These are phyloP conservation scores for Anolis apletophallus DNA, from an alignment of 2,797 vertebrate genomes.

Conservation along the genomic window DNA sequence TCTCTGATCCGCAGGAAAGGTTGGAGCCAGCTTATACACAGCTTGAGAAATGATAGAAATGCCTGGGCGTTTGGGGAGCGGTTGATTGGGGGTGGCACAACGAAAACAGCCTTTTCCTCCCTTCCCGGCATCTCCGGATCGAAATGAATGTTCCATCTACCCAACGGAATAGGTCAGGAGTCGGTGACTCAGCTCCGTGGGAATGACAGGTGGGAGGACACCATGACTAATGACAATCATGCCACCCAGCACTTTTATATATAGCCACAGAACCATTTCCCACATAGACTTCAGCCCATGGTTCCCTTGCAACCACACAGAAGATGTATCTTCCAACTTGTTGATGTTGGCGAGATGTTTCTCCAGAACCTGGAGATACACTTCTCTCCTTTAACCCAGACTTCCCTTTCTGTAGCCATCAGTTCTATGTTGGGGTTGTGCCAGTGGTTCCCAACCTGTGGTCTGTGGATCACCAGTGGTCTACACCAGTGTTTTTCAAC, in stretches of 20 bases:
- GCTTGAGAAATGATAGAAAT: conserved; percentile 46
- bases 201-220: neutral
- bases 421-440: neutral
- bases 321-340: neutral
- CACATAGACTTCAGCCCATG: neutral
- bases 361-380: neutral
- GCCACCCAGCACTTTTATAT: neutral
- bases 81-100: neutral
- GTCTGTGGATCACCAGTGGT: too few relatives aligned
- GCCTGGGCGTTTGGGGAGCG: conserved; percentile 34
- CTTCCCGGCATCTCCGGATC: neutral
- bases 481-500: too few relatives aligned
- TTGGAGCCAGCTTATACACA: conserved; percentile 26
- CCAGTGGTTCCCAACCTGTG: too few relatives aligned
- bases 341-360: neutral
- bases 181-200: neutral
- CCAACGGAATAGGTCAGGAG: neutral
- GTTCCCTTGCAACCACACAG: neutral
- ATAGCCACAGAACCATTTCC: neutral
- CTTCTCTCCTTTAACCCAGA: neutral
- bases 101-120: conserved; percentile 6
- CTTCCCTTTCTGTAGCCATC: neutral
- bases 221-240: neutral
- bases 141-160: neutral
- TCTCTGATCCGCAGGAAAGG: conserved; percentile 3